phyloP scores from a whole-genome alignment of 2,888 invertebrate genomes.

The Gerris lacustris region DNA sequence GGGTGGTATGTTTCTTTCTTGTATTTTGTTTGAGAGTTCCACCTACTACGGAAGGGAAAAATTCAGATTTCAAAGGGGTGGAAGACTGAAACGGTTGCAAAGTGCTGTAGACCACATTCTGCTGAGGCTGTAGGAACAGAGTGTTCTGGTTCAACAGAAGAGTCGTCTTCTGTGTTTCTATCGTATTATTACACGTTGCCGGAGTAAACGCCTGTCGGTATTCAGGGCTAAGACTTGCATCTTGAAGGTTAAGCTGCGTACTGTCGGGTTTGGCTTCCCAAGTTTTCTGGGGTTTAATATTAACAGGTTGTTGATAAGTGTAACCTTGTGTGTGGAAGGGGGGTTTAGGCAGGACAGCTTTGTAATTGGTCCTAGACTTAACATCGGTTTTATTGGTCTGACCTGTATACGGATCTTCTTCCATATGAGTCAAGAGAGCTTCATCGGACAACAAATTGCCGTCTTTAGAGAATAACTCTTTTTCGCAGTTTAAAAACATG shows the following conservation, averaged over 20 bases:
- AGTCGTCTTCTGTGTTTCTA: slow-evolving; percentile 17
- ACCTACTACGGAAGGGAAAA: background rate
- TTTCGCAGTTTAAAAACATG: slow-evolving; percentile 45
- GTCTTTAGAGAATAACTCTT: slow-evolving; percentile 46
- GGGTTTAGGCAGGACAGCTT: background rate
- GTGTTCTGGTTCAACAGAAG: slow-evolving; percentile 23
- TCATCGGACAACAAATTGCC: slow-evolving; percentile 41
- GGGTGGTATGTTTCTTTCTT: background rate
- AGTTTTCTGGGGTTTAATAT: slow-evolving; percentile 9
- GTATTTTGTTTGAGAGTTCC: background rate
- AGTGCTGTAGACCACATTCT: slow-evolving; percentile 23
- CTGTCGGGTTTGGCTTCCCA: background rate
- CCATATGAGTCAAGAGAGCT: slow-evolving; percentile 40
- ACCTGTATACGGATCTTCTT: slow-evolving; percentile 40
- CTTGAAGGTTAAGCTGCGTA: background rate
- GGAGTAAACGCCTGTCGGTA: background rate
- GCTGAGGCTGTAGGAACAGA: slow-evolving; percentile 29
- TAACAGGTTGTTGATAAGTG: slow-evolving; percentile 9
- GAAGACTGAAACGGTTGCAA: slow-evolving; percentile 18
- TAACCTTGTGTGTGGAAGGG: background rate
- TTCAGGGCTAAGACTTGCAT: background rate
- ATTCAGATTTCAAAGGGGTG: slow-evolving; percentile 2
- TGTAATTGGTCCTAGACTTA: background rate
- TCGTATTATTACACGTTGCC: slow-evolving; percentile 8
- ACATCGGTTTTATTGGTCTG: slow-evolving; percentile 22